Conservation (phyloP, 2,113 vertebrate genomes). For the Pandion haliaetus region DNA sequence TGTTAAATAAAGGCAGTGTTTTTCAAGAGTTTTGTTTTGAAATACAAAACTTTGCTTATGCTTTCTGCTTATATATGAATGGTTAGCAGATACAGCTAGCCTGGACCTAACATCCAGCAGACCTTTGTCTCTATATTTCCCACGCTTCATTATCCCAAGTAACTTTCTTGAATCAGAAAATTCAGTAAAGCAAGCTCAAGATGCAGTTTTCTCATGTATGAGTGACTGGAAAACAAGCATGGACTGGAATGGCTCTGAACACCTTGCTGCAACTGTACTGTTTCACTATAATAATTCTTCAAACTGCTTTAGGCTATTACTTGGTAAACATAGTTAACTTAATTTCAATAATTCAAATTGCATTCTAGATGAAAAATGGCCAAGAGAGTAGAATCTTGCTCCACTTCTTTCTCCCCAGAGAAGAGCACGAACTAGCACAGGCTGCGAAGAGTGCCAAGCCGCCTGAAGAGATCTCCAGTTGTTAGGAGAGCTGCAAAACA, state of each 20-base stretch:
- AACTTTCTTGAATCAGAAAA: neutral
- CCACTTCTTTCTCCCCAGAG: neutral
- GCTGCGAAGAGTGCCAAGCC: neutral
- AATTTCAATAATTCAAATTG: neutral
- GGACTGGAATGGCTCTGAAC: neutral
- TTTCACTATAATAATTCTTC: neutral
- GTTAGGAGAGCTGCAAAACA: neutral
- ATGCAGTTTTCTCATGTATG: neutral
- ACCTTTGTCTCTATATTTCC: neutral
- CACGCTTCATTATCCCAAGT: neutral
- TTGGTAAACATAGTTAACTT: constrained; percentile 33
- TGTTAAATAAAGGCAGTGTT: neutral
- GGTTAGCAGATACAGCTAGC: neutral
- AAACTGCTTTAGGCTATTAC: neutral
- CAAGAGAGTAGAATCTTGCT: neutral
- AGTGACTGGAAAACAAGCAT: neutral
- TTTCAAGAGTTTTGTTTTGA: neutral
- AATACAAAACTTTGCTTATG: neutral
- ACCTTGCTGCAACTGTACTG: neutral
- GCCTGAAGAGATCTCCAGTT: neutral
- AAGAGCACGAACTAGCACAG: neutral
- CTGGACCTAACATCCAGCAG: neutral
- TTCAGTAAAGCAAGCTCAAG: neutral
- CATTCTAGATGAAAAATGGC: neutral
- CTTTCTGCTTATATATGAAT: neutral